Evolutionary conservation across 2,888 invertebrate species (phyloP).

Genomic region (Priocnemis perturbator): DNA sequence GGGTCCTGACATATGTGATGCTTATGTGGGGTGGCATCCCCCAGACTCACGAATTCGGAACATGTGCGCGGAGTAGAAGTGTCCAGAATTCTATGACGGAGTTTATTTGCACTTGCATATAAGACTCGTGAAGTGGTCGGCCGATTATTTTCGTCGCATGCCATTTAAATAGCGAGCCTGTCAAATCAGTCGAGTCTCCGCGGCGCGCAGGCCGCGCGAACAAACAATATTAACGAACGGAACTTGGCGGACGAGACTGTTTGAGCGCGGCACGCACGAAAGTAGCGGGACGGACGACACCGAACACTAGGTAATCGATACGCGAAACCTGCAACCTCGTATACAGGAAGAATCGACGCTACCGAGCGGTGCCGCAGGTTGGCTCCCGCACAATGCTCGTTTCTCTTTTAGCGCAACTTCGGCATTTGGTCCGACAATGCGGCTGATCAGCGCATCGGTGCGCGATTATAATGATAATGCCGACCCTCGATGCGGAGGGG

Average conservation of each 20-base stretch:
- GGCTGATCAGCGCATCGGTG: constrained; percentile 72
- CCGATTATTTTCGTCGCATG: constrained; percentile 56
- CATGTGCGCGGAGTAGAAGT: constrained; percentile 65
- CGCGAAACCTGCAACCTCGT: too few species aligned
- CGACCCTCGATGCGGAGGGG: constrained; percentile 45
- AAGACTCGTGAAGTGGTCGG: constrained; percentile 49
- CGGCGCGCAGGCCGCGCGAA: too few species aligned
- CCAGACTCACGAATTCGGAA: constrained; percentile 56
- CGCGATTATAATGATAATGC: constrained; percentile 74
- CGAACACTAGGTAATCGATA: too few species aligned
- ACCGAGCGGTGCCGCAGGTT: too few species aligned
- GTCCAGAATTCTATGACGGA: constrained; percentile 63
- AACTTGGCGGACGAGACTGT: too few species aligned
- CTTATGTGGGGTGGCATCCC: constrained; percentile 64
- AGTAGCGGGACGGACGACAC: too few species aligned
- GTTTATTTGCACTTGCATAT: constrained; percentile 66
- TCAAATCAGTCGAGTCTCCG: too few species aligned
- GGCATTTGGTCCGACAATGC: constrained; percentile 74
- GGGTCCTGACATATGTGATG: constrained; percentile 69
- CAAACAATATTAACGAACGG: too few species aligned
- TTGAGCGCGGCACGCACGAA: too few species aligned
- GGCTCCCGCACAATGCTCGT: not conserved
- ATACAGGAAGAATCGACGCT: too few species aligned
- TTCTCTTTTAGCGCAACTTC: constrained; percentile 23
- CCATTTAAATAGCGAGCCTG: constrained; percentile 4